Percentiles rank a stretch among this genome's conserved stretches.
These are phyloP conservation scores for Machaerirhynchus nigripectus DNA, from an alignment of 2,113 vertebrate genomes.

Conservation along the genomic window DNA sequence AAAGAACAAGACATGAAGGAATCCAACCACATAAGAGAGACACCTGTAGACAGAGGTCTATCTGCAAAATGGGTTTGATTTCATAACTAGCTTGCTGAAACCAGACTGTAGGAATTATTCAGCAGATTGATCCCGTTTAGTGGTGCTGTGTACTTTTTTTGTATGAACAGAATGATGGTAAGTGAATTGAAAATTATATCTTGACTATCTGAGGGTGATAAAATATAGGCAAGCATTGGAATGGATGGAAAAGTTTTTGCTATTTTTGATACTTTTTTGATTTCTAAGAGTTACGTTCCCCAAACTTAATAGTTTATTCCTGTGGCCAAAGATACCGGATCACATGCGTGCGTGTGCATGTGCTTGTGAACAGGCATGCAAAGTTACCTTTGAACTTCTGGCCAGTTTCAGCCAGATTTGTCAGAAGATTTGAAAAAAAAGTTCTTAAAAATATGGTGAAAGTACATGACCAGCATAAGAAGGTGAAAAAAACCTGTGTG, in stretches of 20 bases:
- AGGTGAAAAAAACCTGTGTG: neutral
- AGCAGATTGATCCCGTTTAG: neutral
- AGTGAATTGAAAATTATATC: neutral
- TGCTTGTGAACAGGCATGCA: fast-evolving
- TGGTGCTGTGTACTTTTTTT: neutral
- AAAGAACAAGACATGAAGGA: neutral
- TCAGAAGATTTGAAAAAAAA: neutral
- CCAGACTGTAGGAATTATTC: neutral
- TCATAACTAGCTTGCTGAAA: neutral
- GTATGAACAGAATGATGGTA: neutral
- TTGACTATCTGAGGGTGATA: neutral
- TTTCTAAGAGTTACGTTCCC: neutral
- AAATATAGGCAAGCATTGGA: neutral
- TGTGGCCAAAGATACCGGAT: neutral
- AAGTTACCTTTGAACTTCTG: neutral
- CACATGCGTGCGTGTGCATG: neutral
- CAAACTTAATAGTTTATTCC: neutral
- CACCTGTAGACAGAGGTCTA: neutral
- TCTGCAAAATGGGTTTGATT: neutral
- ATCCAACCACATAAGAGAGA: neutral
- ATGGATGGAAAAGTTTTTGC: neutral
- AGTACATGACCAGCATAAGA: neutral
- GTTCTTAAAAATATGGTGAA: neutral
- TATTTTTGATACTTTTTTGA: neutral
- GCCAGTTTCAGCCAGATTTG: neutral